Conservation (phyloP, 2,888 invertebrate species). For the Lottia scabra region DNA sequence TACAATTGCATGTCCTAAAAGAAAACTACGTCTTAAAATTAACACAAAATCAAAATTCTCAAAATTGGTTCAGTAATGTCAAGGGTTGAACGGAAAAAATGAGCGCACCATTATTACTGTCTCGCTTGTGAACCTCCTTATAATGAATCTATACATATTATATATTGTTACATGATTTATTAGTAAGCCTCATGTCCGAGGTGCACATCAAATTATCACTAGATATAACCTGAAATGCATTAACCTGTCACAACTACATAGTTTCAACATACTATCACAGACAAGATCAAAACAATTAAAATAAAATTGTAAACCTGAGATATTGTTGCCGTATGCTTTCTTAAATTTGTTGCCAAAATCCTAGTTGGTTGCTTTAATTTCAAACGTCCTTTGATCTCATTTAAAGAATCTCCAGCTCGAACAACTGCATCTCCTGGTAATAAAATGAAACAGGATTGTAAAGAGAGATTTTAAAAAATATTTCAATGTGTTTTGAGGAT, state of each 20-base stretch:
- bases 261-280: no score
- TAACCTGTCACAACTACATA: no score
- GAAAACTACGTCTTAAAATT: background rate
- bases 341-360: background rate
- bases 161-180: no score
- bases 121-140: no score
- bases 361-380: background rate
- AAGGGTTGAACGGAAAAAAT: background rate
- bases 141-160: no score
- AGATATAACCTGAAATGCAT: no score
- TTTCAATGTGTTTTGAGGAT: no score
- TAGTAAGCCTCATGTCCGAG: no score
- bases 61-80: background rate
- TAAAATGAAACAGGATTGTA: no score
- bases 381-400: background rate
- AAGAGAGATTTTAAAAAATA: no score
- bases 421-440: background rate
- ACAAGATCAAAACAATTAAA: background rate
- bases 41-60: background rate
- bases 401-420: background rate
- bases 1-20: background rate
- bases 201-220: no score
- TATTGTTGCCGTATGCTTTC: constrained; percentile 7
- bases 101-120: no score
- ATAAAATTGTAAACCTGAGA: background rate